Conservation (phyloP, 2,797 vertebrate species). For the Oophaga sylvatica region DNA sequence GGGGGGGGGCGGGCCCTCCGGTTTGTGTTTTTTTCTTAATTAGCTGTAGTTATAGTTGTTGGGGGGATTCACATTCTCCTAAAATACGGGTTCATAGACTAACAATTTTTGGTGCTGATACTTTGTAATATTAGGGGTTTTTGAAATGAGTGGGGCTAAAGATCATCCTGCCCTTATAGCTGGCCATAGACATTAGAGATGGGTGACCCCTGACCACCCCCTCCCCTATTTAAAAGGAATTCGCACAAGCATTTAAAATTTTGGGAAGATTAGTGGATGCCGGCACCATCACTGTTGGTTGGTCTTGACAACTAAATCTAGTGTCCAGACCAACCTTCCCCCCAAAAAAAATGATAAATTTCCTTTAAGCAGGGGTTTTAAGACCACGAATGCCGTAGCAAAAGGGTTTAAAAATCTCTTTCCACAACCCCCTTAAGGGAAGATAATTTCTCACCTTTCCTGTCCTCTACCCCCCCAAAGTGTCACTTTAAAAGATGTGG, state of each 20-base stretch:
- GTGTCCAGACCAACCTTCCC: not conserved
- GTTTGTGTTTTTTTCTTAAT: not conserved
- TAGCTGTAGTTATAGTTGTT: constrained; percentile 4
- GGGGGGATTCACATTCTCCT: not conserved
- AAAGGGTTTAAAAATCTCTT: no score
- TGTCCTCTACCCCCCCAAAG: no score
- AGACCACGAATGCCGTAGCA: not conserved
- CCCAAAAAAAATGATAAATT: not conserved
- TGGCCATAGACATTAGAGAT: no score
- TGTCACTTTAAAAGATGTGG: no score
- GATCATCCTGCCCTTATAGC: not conserved
- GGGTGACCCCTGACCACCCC: no score
- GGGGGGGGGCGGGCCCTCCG: not conserved
- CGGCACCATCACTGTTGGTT: no score
- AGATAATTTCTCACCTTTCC: no score
- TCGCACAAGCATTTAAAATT: no score
- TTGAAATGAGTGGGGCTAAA: not conserved
- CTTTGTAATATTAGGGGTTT: not conserved
- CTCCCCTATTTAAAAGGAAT: no score
- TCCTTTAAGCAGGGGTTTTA: not conserved
- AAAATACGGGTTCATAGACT: not conserved
- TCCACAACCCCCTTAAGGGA: no score
- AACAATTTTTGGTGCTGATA: not conserved
- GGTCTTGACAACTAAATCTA: no score
- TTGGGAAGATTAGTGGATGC: no score